These are phyloP conservation scores for Myocastor coypus DNA, from an alignment of 2,113 vertebrate genomes.

Conservation along the genomic window DNA sequence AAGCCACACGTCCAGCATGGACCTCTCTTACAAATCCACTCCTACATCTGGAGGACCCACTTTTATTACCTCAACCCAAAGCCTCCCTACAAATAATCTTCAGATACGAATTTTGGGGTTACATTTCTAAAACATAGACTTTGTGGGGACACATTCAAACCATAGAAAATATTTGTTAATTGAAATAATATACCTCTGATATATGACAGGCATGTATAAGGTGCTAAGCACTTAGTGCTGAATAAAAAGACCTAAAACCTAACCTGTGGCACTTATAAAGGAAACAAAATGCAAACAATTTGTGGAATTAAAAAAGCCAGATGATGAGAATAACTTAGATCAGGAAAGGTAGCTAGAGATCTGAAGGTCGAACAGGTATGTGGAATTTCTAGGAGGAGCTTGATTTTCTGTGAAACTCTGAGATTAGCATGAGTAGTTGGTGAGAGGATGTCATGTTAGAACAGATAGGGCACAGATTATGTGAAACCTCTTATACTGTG, in stretches of 20 bases:
- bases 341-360: neutral
- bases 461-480: neutral
- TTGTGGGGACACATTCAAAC: neutral
- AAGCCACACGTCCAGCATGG: neutral
- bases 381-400: neutral
- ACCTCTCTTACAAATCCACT: neutral
- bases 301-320: neutral
- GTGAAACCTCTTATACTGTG: neutral
- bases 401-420: neutral
- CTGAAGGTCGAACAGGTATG: neutral
- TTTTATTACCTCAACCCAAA: neutral
- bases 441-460: neutral
- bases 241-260: neutral
- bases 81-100: neutral
- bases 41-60: neutral
- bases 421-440: neutral
- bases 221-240: neutral
- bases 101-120: neutral
- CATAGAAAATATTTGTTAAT: neutral
- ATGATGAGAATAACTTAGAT: neutral
- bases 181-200: neutral
- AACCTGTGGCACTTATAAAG: neutral
- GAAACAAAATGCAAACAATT: neutral
- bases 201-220: neutral
- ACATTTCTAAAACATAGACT: neutral